Percentiles rank a stretch among this genome's conserved stretches.
Conservation (phyloP, 2,797 vertebrate genomes). For the Acanthurus lineatus region DNA sequence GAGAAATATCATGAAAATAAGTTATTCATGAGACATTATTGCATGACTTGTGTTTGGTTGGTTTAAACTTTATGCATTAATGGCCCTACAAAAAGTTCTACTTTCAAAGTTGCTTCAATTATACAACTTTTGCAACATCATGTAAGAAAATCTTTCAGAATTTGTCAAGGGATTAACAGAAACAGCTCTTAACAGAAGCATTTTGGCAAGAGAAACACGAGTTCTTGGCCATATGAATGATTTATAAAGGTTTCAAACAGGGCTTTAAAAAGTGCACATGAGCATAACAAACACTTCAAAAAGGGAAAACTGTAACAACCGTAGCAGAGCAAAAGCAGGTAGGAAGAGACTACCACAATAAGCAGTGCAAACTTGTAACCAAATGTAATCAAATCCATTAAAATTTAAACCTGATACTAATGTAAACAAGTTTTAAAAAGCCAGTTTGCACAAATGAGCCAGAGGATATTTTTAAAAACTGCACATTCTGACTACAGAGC, state of each 20-base stretch:
- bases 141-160: background rate
- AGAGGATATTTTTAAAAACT: constrained; percentile 32
- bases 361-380: background rate
- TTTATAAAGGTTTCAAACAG: background rate
- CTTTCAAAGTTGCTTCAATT: background rate
- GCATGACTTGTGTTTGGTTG: background rate
- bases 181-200: background rate
- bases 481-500: background rate
- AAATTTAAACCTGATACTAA: constrained; percentile 12
- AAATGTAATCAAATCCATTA: constrained; percentile 9
- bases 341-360: background rate
- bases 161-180: background rate
- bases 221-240: background rate
- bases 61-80: constrained; percentile 21
- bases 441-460: constrained; percentile 12
- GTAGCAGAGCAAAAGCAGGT: background rate
- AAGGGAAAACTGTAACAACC: background rate
- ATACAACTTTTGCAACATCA: background rate
- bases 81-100: background rate
- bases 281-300: background rate
- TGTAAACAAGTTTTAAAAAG: constrained; percentile 40
- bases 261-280: background rate
- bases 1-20: constrained; percentile 43
- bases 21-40: constrained; percentile 17
- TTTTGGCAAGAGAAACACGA: background rate